Conservation (phyloP, 2,888 invertebrate species). For the Netelia virgata region DNA sequence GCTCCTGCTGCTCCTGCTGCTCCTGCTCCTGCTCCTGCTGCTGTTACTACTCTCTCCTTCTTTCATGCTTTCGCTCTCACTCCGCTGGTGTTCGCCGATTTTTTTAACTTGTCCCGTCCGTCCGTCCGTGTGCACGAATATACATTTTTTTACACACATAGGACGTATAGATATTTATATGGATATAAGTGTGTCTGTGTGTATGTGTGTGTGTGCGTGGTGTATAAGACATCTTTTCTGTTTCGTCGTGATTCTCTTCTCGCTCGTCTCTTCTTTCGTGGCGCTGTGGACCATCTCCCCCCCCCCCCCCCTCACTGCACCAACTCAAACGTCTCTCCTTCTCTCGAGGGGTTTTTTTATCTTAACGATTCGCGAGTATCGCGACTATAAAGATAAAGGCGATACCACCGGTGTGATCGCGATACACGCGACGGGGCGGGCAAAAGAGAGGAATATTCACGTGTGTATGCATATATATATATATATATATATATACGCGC, state of each 20-base stretch:
- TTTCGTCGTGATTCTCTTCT: conserved; percentile 47
- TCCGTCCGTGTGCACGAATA: conserved; percentile 27
- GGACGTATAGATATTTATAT: neutral
- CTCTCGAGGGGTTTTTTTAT: conserved; percentile 58
- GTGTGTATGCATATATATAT: neutral
- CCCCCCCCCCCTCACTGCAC: conserved; percentile 41
- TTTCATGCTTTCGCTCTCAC: neutral
- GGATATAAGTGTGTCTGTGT: neutral
- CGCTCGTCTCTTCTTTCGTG: conserved; percentile 21
- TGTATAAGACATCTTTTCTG: neutral
- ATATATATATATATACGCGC: conserved; percentile 22
- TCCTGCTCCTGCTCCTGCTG: conserved; percentile 34
- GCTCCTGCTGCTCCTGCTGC: neutral
- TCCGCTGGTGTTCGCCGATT: conserved; percentile 22
- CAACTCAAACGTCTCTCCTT: conserved; percentile 4
- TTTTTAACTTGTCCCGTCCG: conserved; percentile 26
- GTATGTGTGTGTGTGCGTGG: neutral
- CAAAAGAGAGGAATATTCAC: conserved; percentile 4
- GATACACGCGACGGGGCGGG: conserved; percentile 65
- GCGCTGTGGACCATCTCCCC: conserved; percentile 3
- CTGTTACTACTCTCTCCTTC: conserved; percentile 16
- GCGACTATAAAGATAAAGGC: conserved; percentile 70
- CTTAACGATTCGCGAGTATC: conserved; percentile 70
- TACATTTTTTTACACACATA: conserved; percentile 51
- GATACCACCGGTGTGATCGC: conserved; percentile 67